phyloP scores from a whole-genome alignment of 2,113 vertebrate species.

The Cervus canadensis region DNA sequence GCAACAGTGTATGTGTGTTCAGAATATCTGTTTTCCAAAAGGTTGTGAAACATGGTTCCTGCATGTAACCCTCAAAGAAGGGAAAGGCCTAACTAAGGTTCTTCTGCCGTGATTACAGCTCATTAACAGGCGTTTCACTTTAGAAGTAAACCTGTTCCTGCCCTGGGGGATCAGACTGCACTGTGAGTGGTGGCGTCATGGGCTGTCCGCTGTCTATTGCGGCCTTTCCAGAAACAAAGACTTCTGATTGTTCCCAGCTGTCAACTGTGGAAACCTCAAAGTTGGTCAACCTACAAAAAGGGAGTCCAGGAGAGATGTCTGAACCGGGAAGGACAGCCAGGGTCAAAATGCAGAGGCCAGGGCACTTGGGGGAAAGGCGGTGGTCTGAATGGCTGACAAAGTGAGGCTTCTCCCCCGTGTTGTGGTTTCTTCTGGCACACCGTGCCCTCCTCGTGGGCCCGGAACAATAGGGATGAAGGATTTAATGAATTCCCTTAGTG shows the following conservation, averaged over 20 bases:
- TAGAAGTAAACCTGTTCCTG: neutral
- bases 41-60: neutral
- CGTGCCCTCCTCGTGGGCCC: rapidly evolving
- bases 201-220: rapidly evolving
- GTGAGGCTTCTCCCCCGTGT: rapidly evolving
- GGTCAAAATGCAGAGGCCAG: rapidly evolving
- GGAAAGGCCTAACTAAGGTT: neutral
- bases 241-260: neutral
- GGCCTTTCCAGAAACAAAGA: neutral
- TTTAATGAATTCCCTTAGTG: neutral
- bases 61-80: neutral
- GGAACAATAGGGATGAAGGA: rapidly evolving
- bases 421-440: neutral
- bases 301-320: neutral
- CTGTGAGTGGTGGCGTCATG: neutral
- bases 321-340: neutral
- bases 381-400: rapidly evolving
- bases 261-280: neutral
- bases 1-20: neutral
- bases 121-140: neutral
- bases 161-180: neutral
- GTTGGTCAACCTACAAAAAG: neutral
- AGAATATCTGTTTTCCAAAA: neutral
- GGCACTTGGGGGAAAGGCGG: neutral
- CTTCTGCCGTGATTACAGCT: neutral